Conservation (phyloP, 2,888 invertebrate genomes). For the Harpalus rubripes region DNA sequence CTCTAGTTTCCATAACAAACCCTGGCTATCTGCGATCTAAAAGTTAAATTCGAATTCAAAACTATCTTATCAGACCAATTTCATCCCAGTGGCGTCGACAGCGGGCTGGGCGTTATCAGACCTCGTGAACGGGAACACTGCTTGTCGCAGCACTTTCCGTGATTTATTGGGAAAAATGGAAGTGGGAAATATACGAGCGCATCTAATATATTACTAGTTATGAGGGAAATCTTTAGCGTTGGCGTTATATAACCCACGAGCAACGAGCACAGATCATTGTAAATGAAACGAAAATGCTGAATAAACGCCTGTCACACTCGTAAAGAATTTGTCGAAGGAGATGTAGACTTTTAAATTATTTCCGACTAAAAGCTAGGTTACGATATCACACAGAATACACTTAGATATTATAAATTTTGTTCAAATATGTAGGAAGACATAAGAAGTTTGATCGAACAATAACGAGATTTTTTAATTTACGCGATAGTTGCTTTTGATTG, state of each 20-base stretch:
- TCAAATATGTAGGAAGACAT: no score
- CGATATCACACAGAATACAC: no score
- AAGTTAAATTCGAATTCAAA: constrained; percentile 28
- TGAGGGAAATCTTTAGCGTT: constrained; percentile 60
- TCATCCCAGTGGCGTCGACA: constrained; percentile 12
- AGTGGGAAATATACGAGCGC: constrained; percentile 74
- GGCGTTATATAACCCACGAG: constrained; percentile 17
- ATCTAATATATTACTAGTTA: constrained; percentile 74
- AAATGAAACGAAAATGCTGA: constrained; percentile 30
- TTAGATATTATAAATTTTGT: no score
- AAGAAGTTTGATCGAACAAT: no score
- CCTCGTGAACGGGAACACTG: constrained; percentile 17
- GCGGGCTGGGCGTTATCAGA: constrained; percentile 37
- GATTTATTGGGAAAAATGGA: constrained; percentile 72
- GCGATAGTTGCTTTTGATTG: no score
- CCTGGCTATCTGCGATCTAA: neutral
- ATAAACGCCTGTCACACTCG: constrained; percentile 40
- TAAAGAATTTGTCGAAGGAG: constrained; percentile 24
- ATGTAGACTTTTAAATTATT: constrained; percentile 22
- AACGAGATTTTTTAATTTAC: no score
- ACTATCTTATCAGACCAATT: constrained; percentile 44
- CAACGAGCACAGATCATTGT: constrained; percentile 23
- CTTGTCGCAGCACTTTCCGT: constrained; percentile 62
- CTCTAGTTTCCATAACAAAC: constrained; percentile 5
- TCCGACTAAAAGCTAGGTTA: neutral